Percentiles rank a stretch among this genome's conserved stretches.
These are phyloP conservation scores for Axis porcinus DNA, from an alignment of 2,113 vertebrate genomes.

Conservation along the genomic window DNA sequence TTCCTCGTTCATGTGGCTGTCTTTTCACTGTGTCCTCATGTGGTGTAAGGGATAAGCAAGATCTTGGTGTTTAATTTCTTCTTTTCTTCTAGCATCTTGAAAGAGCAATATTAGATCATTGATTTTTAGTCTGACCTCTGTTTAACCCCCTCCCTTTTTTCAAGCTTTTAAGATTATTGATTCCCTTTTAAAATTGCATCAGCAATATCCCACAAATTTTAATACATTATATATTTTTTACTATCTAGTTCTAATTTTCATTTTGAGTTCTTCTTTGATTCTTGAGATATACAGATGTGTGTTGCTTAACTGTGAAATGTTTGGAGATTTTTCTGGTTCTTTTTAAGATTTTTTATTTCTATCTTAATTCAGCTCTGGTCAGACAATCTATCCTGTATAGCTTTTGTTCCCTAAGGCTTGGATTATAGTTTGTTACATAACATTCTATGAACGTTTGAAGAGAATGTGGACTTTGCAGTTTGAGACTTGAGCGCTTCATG, in stretches of 20 bases:
- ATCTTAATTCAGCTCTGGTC: not conserved
- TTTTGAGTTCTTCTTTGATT: not conserved
- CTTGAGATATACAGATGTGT: not conserved
- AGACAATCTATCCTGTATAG: not conserved
- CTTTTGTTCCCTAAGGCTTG: not conserved
- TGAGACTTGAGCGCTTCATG: not conserved
- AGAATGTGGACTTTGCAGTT: not conserved
- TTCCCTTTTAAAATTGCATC: not conserved
- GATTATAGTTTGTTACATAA: not conserved
- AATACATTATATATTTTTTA: not conserved
- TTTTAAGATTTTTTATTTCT: not conserved
- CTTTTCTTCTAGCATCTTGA: not conserved
- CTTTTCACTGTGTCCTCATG: not conserved
- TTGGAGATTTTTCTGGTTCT: not conserved
- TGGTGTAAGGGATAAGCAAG: not conserved
- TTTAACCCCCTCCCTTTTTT: not conserved
- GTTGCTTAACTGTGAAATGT: not conserved
- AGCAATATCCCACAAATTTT: not conserved
- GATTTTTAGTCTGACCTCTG: not conserved
- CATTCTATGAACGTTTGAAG: not conserved
- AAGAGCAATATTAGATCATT: not conserved
- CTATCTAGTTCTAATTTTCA: not conserved
- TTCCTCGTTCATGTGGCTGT: not conserved
- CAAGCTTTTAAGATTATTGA: not conserved
- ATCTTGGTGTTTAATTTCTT: not conserved